phyloP scores from a whole-genome alignment of 2,797 vertebrate genomes.

The Clarias pachynema region DNA sequence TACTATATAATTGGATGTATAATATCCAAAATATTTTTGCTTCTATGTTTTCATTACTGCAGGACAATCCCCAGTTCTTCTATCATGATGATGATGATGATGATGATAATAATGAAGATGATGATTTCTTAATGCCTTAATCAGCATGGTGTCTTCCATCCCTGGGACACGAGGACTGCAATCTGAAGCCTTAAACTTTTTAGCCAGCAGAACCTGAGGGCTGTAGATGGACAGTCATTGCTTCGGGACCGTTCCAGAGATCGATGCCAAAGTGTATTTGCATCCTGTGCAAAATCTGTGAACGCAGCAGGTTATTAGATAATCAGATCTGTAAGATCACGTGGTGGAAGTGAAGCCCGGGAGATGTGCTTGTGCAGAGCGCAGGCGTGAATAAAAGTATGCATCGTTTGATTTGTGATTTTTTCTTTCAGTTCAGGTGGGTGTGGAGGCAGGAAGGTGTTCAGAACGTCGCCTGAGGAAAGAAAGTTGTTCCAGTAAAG shows the following conservation, averaged over 20 bases:
- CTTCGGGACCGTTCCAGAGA: neutral
- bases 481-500: neutral
- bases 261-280: neutral
- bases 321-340: neutral
- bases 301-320: neutral
- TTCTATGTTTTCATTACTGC: neutral
- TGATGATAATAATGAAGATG: neutral
- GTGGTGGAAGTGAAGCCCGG: neutral
- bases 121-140: neutral
- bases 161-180: too few relatives aligned
- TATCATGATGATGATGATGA: neutral
- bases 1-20: too few relatives aligned
- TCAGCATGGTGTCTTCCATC: neutral
- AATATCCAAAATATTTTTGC: neutral
- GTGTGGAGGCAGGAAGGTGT: conserved; percentile 16
- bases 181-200: neutral
- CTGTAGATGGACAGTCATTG: neutral
- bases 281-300: neutral
- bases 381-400: neutral
- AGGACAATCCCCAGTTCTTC: neutral
- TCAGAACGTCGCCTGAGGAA: neutral
- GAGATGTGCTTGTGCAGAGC: neutral
- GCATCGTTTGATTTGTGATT: neutral
- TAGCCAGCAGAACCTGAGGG: neutral
- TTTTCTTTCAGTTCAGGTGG: neutral